Conservation (phyloP, 2,113 vertebrate species). For the Ammodytes marinus region DNA sequence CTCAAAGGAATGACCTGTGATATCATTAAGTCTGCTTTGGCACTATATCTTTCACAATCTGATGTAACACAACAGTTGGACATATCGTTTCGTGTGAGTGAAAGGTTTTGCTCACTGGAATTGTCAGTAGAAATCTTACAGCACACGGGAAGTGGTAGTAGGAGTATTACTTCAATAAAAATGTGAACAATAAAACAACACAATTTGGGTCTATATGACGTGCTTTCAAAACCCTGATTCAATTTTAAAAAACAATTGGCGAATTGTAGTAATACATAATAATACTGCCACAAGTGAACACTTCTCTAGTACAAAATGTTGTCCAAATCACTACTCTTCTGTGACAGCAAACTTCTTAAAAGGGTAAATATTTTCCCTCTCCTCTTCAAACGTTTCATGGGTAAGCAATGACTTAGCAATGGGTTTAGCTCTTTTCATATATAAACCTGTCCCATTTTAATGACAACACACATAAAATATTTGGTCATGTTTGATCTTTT, state of each 20-base stretch:
- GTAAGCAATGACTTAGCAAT: conserved; percentile 45
- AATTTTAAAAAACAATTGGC: not conserved
- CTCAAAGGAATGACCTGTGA: not conserved
- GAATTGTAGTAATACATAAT: not conserved
- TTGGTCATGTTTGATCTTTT: conserved; percentile 67
- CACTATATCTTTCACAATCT: not conserved
- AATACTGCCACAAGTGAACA: not conserved
- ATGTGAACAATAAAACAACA: not conserved
- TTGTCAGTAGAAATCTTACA: not conserved
- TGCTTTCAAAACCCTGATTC: not conserved
- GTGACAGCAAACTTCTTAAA: not conserved
- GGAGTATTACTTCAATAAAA: not conserved
- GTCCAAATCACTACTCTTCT: not conserved
- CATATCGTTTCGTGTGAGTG: not conserved
- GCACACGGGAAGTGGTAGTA: not conserved
- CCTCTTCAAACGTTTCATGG: conserved; percentile 31
- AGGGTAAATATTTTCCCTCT: conserved; percentile 5
- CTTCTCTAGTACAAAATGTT: not conserved
- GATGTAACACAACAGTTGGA: not conserved
- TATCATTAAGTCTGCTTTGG: not conserved
- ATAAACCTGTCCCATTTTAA: conserved; percentile 62
- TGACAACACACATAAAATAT: conserved; percentile 65
- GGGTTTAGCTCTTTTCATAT: conserved; percentile 34
- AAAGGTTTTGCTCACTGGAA: not conserved
- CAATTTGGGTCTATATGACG: too few species aligned